Evolutionary conservation across 2,113 vertebrate genomes (phyloP).

Genomic region (Lepidothrix coronata): DNA sequence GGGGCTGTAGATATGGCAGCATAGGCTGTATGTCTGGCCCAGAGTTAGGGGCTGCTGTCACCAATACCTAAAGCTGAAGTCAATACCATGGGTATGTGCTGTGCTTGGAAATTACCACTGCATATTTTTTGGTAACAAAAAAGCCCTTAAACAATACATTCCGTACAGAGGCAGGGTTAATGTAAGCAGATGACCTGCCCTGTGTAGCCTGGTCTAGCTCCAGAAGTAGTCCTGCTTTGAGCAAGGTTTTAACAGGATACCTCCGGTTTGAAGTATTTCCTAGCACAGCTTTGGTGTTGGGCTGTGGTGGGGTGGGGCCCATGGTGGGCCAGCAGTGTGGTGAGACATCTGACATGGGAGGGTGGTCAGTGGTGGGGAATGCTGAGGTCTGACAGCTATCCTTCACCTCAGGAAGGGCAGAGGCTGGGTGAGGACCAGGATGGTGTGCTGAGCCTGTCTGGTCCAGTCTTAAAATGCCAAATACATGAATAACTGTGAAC

Average conservation of each 20-base stretch:
- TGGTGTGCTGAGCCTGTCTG: background rate
- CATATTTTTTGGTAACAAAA: background rate
- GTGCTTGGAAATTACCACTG: background rate
- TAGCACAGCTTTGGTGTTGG: background rate
- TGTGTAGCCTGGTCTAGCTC: background rate
- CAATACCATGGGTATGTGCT: background rate
- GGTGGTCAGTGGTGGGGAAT: background rate
- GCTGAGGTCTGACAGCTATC: background rate
- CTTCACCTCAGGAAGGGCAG: background rate
- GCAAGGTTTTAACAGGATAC: background rate
- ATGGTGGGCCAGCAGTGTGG: accelerated
- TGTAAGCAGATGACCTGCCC: background rate
- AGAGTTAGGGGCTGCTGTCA: background rate
- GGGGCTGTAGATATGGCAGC: background rate
- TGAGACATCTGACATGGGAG: accelerated
- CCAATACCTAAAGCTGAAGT: background rate
- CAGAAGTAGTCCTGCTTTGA: background rate
- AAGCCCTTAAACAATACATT: background rate
- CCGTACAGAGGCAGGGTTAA: background rate
- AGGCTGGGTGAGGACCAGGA: background rate
- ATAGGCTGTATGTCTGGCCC: background rate
- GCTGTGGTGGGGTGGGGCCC: background rate
- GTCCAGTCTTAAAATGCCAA: background rate
- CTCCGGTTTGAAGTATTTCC: background rate
- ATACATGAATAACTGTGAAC: background rate